Evolutionary conservation across 2,797 vertebrate species (phyloP).

Genomic region (Lithobates pipiens): DNA sequence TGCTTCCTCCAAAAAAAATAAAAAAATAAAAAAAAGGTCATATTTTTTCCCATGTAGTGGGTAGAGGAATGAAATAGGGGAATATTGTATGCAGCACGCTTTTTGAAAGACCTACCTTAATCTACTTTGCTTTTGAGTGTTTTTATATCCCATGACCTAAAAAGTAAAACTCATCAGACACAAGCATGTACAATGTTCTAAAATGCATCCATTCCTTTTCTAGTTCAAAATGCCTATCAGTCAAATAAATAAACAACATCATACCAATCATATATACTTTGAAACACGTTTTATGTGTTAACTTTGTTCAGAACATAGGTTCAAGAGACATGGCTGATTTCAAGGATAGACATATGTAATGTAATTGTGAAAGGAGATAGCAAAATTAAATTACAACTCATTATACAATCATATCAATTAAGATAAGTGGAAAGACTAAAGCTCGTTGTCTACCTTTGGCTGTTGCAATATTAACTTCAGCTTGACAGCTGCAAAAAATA

Average conservation of each 20-base stretch:
- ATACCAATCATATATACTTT: not conserved
- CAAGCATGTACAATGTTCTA: too few relatives aligned
- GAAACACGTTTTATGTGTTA: not conserved
- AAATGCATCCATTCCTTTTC: too few relatives aligned
- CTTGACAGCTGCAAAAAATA: not conserved
- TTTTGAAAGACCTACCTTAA: too few relatives aligned
- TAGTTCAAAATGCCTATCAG: not conserved
- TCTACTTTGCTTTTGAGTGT: too few relatives aligned
- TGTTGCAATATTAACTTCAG: not conserved
- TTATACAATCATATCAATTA: constrained; percentile 33
- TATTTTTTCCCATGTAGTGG: too few relatives aligned
- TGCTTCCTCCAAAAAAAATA: too few relatives aligned
- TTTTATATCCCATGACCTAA: too few relatives aligned
- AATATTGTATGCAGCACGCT: too few relatives aligned
- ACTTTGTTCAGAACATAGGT: constrained; percentile 10
- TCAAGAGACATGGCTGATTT: constrained; percentile 12
- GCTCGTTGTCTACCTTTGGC: not conserved
- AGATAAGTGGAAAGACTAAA: constrained; percentile 35
- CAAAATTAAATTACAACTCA: constrained; percentile 30
- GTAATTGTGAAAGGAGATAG: constrained; percentile 38
- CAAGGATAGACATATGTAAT: not conserved
- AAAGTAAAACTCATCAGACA: too few relatives aligned
- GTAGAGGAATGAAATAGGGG: too few relatives aligned
- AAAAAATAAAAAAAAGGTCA: too few relatives aligned
- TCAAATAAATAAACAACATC: not conserved